Base-by-base conservation (phyloP, 2,113 vertebrate genomes). In the Bostrychus sinensis region DNA sequence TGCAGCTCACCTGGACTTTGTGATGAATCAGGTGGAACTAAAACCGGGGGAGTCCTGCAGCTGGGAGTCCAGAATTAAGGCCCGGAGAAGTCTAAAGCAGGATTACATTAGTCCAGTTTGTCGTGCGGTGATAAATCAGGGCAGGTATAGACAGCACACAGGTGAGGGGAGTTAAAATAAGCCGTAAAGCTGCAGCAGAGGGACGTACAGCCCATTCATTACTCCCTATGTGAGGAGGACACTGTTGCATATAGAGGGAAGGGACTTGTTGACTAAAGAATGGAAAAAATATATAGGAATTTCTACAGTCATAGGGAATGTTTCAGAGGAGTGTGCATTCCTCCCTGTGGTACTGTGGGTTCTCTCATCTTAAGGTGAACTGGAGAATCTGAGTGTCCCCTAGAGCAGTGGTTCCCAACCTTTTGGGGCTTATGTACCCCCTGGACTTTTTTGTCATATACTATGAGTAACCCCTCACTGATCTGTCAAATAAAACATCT, bases 1-100 rank as follows among this genome's bases (percentile, higher is more conserved):
- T 72, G 63, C 76, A 60, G 71, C 62, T 81, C 78, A 81, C 34
- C 37, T 7, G 2, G 50, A 71, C 74, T 66, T 77, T 28, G 20
- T 72, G 72, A 86, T 77, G 72, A 79, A 81, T 83, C 62, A 43
- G 58, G 70, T 4, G 39, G 32, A 63, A 13, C 64, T 60, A 78
- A 66, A 66, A 65, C 51, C 7, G 59, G 56, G 53, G 64, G 37
- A 28, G 16, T 60, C 70, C 73, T 53, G 63, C 34, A 46, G 37
- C 19, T 39, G 48, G 62, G 38, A 16, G 10, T 58, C 62, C 51
- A 22, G 67, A 51, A 70, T 63, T 70, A 16, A 73, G 42, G 20
- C 7, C 45, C 36, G 45, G n/a, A 41, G 43, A 46, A 37, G 53
- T 41, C 43, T 57, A 46, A 67, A 72, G 50, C 57, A 36, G 48